Conservation (phyloP, 2,113 vertebrate species). For the Peromyscus leucopus region DNA sequence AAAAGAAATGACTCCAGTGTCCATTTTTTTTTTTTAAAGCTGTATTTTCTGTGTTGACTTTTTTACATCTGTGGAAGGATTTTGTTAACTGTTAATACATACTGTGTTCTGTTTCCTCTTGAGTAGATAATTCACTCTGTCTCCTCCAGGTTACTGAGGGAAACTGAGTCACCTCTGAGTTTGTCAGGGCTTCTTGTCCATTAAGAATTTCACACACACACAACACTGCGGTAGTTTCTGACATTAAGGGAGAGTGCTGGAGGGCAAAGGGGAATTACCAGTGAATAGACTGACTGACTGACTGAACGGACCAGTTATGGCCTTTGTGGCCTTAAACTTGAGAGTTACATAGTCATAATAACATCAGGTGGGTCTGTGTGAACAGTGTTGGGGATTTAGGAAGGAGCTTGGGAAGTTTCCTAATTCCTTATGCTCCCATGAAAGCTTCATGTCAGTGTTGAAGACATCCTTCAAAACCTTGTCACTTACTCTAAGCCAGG, state of each 20-base stretch:
- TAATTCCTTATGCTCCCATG: background rate
- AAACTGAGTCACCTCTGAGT: background rate
- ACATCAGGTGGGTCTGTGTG: background rate
- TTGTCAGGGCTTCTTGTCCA: background rate
- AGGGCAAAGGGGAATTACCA: background rate
- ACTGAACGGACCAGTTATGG: background rate
- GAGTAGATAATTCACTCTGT: background rate
- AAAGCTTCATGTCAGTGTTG: rapidly evolving
- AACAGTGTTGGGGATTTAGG: background rate
- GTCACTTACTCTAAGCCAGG: background rate
- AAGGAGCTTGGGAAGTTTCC: background rate
- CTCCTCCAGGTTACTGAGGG: background rate
- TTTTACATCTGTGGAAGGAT: background rate
- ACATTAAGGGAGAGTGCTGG: background rate
- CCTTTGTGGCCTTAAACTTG: background rate
- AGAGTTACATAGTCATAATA: background rate
- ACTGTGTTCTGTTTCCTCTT: background rate
- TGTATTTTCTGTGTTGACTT: background rate
- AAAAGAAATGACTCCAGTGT: background rate
- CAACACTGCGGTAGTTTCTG: background rate
- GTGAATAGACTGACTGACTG: background rate
- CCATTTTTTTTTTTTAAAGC: slow-evolving; percentile 9
- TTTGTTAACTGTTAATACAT: background rate
- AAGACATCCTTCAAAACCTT: background rate
- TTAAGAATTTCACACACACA: background rate